Base-by-base conservation (phyloP, 2,113 vertebrate genomes). In the Ictidomys tridecemlineatus region DNA sequence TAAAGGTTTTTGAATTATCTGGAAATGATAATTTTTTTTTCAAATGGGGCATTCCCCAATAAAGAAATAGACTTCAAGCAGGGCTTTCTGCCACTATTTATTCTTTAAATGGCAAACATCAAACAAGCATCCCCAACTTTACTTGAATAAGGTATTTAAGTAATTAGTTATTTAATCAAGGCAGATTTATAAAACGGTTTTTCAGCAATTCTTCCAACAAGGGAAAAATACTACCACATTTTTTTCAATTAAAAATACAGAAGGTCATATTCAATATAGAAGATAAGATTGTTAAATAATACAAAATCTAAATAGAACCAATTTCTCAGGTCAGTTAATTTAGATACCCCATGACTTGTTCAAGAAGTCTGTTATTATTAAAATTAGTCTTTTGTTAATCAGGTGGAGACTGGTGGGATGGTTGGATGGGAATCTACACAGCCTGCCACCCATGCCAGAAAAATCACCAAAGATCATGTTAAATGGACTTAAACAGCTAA, bases 401-500 rank as follows among this genome's bases (percentile, higher is more conserved):
- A 78, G 45, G 32, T 72, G 22, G 16, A 82, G 26, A 3, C n/a
- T 72, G 24, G 34, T 42, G 61, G 53, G 53, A 48, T 13, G 20
- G 28, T n/a, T 56, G 17, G 22, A 8, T 79, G 10, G 34, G 5
- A 1, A 2, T 58, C 24, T 5, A 4, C 30, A 42, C 1, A 63
- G 4, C 8, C 30, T 89, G 2, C 9, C 16, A 6, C 17, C 69
- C 4, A 51, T 2, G 26, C 17, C 32, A 78, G 42, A 32, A 63
- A 84, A 45, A 79, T 90, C 94, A 84, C 8, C 51, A 84, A 24
- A 17, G 42, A 92, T 85, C 95, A 45, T 88, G 0, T 76, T 78
- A 96, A 95, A 70, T 94, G 92, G 45, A 82, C 86, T 90, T 24
- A 34, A 97, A 94, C 70, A 93, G 56, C 39, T 65, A 94, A 34